Conservation (phyloP, 1,140 invertebrate genomes). For the Contarinia nasturtii region DNA sequence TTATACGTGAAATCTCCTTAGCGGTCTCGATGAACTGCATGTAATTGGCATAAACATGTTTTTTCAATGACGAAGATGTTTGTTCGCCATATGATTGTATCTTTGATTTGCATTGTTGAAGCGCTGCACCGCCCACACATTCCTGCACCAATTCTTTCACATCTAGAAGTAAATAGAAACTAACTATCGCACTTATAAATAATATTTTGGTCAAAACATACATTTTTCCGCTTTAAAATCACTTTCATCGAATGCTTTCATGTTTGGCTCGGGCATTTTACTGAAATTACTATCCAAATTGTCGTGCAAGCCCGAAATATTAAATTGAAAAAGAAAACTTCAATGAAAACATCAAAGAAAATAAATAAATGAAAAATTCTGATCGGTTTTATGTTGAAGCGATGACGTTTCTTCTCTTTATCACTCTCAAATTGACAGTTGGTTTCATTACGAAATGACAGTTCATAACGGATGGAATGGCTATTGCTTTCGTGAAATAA, state of each 20-base stretch:
- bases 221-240: conserved; percentile 1
- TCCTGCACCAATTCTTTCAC: conserved; percentile 65
- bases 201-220: neutral
- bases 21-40: conserved; percentile 97
- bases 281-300: no score
- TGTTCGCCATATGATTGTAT: conserved; percentile 75
- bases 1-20: conserved; percentile 88
- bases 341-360: no score
- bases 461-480: no score
- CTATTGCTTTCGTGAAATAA: no score
- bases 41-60: conserved; percentile 96
- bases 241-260: conserved; percentile 1
- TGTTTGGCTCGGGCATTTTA: conserved; percentile 1
- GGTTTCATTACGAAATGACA: no score
- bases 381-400: no score
- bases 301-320: no score
- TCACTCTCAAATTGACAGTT: no score
- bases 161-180: conserved; percentile 29
- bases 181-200: neutral
- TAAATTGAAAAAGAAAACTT: no score
- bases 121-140: conserved; percentile 66
- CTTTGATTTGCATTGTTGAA: conserved; percentile 61
- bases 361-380: no score
- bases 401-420: no score
- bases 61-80: conserved; percentile 77